Conservation (phyloP, 2,888 invertebrate genomes). For the Athalia rosae region DNA sequence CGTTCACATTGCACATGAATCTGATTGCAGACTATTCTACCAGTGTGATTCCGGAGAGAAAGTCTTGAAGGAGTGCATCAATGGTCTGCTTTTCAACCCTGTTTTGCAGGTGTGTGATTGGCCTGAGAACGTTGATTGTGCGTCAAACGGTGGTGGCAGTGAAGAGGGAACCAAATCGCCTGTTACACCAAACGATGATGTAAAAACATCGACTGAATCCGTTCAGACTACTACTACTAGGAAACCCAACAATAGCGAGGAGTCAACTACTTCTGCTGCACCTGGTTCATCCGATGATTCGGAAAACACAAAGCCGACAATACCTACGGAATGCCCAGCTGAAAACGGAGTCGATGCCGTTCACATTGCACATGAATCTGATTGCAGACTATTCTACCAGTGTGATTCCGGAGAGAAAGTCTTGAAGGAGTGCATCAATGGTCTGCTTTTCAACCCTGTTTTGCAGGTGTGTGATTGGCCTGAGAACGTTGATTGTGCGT, state of each 20-base stretch:
- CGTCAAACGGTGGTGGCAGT: not conserved
- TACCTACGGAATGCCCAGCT: conserved; percentile 49
- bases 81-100: conserved; percentile 50
- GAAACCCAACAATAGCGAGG: not conserved
- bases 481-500: conserved; percentile 35
- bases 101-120: conserved; percentile 52
- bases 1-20: conserved; percentile 53
- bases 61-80: conserved; percentile 48
- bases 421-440: conserved; percentile 50
- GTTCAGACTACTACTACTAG: not conserved
- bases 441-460: conserved; percentile 53
- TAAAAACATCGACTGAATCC: too few species aligned
- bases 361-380: conserved; percentile 49
- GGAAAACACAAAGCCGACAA: not conserved
- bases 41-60: conserved; percentile 49
- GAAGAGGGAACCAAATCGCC: too few species aligned
- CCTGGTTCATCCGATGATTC: too few species aligned
- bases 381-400: conserved; percentile 56
- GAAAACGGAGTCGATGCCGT: conserved; percentile 27
- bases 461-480: conserved; percentile 57
- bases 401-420: conserved; percentile 53
- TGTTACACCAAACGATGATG: not conserved
- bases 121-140: conserved; percentile 49
- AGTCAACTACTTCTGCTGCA: not conserved
- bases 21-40: conserved; percentile 55